Evolutionary conservation across 1,140 invertebrate genomes (phyloP), one percentile per base, ranked within the genome.

Genomic region (Polypedilum pembai): DNA sequence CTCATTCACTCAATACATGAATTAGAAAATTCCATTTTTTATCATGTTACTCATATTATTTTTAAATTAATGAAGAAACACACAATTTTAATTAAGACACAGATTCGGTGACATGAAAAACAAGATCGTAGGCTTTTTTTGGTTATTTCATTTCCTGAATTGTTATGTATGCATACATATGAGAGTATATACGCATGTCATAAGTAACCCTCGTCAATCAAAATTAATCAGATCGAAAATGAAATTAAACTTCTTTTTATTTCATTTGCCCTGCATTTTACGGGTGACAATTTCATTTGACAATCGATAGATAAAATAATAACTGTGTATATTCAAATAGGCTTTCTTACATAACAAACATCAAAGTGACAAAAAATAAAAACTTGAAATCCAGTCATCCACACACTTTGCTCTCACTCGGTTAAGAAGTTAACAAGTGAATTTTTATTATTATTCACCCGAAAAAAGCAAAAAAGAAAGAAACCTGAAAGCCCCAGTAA

Each of bases 361-460:
- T 4, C 10, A 56, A 56, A 56, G 7, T 56, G 4, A 56, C 12
- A 56, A 56, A 12, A 12, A 56, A 45, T 45, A 7, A 45, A 12
- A 12, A 56, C 45, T n/a, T n/a, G 45, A 56, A 45, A 56, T 56
- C 45, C n/a, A 56, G 65, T 69, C 65, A 69, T 20, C 65, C 65
- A 69, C 65, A 69, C 17, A 56, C 45, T 56, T 56, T 56, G 45
- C n/a, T 56, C 45, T 56, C 45, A 4, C n/a, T 56, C n/a, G 12
- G 45, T 56, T 21, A 18, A 21, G 20, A 69, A 69, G 65, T 17
- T 18, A 69, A 20, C 65, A 69, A 69, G 65, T 69, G 65, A 69
- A 69, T 69, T 69, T 69, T 69, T 69, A 69, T 69, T 69, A 69
- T 69, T 69, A 56, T 69, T 69, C 65, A 69, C 17, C 65, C n/a